Percentiles rank a stretch among this genome's conserved stretches.
Conservation (phyloP, 2,888 invertebrate genomes). For the Lypha dubia region DNA sequence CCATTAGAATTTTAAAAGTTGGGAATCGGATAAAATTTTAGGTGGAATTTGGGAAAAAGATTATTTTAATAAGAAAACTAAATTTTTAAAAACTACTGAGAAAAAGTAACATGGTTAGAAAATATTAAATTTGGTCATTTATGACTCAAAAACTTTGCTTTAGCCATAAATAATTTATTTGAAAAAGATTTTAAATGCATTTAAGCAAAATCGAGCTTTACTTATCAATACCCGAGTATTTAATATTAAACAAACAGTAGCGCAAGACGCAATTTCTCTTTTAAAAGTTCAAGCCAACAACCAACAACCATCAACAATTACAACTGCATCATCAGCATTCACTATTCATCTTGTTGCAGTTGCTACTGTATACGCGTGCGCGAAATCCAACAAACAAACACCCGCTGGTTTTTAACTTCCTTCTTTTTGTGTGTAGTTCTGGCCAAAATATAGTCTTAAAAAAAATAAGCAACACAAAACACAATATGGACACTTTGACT, state of each 20-base stretch:
- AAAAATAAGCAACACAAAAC: conserved; percentile 55
- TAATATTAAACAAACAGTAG: conserved; percentile 64
- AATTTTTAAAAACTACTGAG: no score
- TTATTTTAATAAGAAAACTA: no score
- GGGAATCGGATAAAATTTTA: no score
- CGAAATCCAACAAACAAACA: conserved; percentile 69
- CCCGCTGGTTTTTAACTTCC: conserved; percentile 64
- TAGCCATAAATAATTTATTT: conserved; percentile 55
- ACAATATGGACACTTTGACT: conserved; percentile 71
- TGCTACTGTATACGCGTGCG: conserved; percentile 69
- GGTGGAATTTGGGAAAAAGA: no score
- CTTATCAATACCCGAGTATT: conserved; percentile 32
- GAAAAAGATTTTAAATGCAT: conserved; percentile 13
- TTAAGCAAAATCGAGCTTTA: conserved; percentile 17
- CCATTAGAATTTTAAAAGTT: no score
- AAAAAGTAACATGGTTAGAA: no score
- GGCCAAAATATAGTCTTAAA: conserved; percentile 40
- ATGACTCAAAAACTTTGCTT: conserved; percentile 39
- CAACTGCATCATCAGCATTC: conserved; percentile 26
- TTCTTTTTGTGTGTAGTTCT: not conserved
- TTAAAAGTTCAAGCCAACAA: conserved; percentile 39
- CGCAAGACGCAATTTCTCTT: conserved; percentile 66
- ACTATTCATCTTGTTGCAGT: conserved; percentile 25
- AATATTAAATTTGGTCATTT: conserved; percentile 38
- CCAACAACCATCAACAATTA: conserved; percentile 4